Percentiles rank a stretch among this genome's conserved stretches.
Evolutionary conservation across 2,113 vertebrate genomes (phyloP).

Genomic region (Lophius piscatorius): DNA sequence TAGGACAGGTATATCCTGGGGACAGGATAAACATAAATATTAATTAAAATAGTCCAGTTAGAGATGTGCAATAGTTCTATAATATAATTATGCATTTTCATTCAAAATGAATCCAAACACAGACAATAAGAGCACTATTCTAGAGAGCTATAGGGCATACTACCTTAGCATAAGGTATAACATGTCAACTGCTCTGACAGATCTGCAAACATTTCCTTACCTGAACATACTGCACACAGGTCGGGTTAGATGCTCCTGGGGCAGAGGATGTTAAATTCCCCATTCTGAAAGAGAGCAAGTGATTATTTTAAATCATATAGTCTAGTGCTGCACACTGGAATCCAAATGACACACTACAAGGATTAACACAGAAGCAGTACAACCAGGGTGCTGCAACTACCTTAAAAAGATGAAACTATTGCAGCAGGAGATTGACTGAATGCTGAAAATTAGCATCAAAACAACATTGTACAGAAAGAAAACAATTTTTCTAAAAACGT

Average conservation of each 20-base stretch:
- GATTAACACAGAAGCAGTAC: conserved; percentile 4
- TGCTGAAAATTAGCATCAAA: conserved; percentile 19
- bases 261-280: conserved; percentile 76
- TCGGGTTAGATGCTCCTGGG: conserved; percentile 46
- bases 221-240: conserved; percentile 71
- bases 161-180: background rate
- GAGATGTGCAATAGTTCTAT: too few relatives aligned
- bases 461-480: conserved; percentile 21
- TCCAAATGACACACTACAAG: background rate
- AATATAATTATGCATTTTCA: too few relatives aligned
- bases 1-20: too few relatives aligned
- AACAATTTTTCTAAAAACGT: conserved; percentile 1
- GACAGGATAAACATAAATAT: too few relatives aligned
- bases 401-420: too few relatives aligned
- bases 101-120: too few relatives aligned
- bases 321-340: background rate
- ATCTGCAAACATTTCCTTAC: conserved; percentile 41
- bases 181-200: background rate
- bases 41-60: too few relatives aligned
- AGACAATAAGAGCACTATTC: too few relatives aligned
- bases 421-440: too few relatives aligned
- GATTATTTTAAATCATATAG: background rate
- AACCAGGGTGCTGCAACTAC: too few relatives aligned
- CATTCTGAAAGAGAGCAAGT: conserved; percentile 74
- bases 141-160: background rate